A percentile compares a stretch with the other conserved stretches of the same genome.
phyloP scores from a whole-genome alignment of 1,140 invertebrate species.

The Dreissena rostriformis region DNA sequence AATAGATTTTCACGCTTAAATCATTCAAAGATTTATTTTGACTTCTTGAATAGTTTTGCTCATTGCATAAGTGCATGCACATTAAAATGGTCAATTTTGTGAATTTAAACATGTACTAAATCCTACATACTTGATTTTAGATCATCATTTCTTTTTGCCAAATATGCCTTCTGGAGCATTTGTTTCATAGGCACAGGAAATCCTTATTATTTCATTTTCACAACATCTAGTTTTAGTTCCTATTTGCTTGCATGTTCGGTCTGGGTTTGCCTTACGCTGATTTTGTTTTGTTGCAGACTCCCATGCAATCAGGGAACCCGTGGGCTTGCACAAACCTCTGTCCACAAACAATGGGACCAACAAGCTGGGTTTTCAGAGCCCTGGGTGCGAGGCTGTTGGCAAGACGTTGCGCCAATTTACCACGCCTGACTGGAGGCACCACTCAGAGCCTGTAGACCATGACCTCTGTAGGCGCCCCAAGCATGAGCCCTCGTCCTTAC shows the following conservation, averaged over 20 bases:
- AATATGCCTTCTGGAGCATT: no score
- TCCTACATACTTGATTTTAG: no score
- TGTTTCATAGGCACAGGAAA: no score
- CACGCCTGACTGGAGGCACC: slow-evolving; percentile 37
- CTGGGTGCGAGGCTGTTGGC: neutral
- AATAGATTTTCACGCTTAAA: no score
- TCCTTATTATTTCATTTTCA: neutral
- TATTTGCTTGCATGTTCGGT: slow-evolving; percentile 29
- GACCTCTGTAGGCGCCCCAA: neutral
- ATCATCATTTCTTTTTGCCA: no score
- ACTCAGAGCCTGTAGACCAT: slow-evolving; percentile 16
- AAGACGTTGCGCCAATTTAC: slow-evolving; percentile 23
- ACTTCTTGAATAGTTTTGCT: no score
- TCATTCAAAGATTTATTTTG: no score
- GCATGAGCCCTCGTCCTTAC: slow-evolving; percentile 10
- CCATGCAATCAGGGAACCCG: neutral
- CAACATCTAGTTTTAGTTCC: neutral
- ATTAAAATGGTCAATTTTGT: no score
- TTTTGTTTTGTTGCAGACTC: slow-evolving; percentile 48
- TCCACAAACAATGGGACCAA: neutral
- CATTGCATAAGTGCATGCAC: no score
- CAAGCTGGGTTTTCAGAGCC: neutral
- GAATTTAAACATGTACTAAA: no score
- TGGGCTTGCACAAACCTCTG: slow-evolving; percentile 35
- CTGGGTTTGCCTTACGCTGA: neutral